phyloP scores from a whole-genome alignment of 2,888 invertebrate species.

The Troides helena region DNA sequence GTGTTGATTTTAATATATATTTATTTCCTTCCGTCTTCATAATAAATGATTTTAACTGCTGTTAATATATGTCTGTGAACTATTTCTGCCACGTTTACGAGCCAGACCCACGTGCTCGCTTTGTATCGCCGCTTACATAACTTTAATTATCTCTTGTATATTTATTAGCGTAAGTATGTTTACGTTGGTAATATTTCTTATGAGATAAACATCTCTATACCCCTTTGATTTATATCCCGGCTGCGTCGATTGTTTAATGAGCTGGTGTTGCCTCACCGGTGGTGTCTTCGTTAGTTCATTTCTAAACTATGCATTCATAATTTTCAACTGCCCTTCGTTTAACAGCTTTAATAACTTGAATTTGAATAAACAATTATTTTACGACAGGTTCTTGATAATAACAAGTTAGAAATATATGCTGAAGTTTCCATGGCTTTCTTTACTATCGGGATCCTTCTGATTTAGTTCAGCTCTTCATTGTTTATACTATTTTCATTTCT shows the following conservation, averaged over 20 bases:
- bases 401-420: too few relatives aligned
- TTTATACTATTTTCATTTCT: too few relatives aligned
- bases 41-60: slow-evolving; percentile 18
- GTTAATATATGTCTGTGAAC: slow-evolving; percentile 20
- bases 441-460: too few relatives aligned
- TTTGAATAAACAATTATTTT: too few relatives aligned
- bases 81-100: slow-evolving; percentile 27
- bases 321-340: too few relatives aligned
- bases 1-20: too few relatives aligned
- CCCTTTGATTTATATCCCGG: slow-evolving; percentile 11
- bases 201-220: slow-evolving; percentile 23
- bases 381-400: too few relatives aligned
- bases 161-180: slow-evolving; percentile 23
- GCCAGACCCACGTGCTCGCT: slow-evolving; percentile 19
- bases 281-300: not conserved
- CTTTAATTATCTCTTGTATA: slow-evolving; percentile 27
- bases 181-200: slow-evolving; percentile 15
- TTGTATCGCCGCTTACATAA: slow-evolving; percentile 27
- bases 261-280: not conserved
- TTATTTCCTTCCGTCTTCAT: too few relatives aligned
- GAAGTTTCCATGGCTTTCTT: too few relatives aligned
- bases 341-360: too few relatives aligned
- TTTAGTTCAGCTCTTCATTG: too few relatives aligned
- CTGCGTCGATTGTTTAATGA: slow-evolving; percentile 5
- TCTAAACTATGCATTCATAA: not conserved